These are phyloP conservation scores for Rhabdomys dilectus DNA, from an alignment of 2,113 vertebrate species.

Conservation along the genomic window DNA sequence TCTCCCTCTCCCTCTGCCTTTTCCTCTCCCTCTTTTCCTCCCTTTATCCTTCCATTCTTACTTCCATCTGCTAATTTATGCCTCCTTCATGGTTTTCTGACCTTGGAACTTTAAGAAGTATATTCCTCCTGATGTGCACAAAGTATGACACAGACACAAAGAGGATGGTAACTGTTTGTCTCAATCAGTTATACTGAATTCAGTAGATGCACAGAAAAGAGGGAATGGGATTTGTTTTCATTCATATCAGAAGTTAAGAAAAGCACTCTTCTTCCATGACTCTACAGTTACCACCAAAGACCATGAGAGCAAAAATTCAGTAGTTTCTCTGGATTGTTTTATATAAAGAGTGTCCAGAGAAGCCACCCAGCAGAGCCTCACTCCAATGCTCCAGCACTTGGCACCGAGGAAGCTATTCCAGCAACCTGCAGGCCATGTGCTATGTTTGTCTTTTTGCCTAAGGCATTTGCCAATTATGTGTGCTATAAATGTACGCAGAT, in stretches of 20 bases:
- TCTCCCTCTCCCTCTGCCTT: background rate
- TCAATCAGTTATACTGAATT: background rate
- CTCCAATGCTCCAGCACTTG: background rate
- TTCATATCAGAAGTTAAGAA: background rate
- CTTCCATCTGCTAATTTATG: background rate
- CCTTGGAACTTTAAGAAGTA: background rate
- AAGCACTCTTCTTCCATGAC: background rate
- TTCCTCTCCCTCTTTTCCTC: background rate
- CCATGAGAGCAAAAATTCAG: background rate
- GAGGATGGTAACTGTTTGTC: background rate
- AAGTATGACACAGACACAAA: background rate
- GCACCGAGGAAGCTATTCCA: background rate
- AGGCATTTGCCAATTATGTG: constrained; percentile 70
- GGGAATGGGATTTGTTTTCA: no score
- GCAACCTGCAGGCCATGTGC: constrained; percentile 72
- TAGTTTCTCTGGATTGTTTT: constrained; percentile 18
- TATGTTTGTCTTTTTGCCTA: constrained; percentile 77
- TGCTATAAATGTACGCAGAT: constrained; percentile 57
- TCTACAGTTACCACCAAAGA: background rate
- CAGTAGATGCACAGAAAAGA: background rate
- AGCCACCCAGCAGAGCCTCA: constrained; percentile 28
- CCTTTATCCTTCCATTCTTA: background rate
- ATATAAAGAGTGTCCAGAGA: constrained; percentile 5
- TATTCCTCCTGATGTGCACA: background rate
- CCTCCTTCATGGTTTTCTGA: background rate